A percentile compares a stretch with the other conserved stretches of the same genome.
phyloP scores from a whole-genome alignment of 2,888 invertebrate genomes.

The Drosophila koepferae region DNA sequence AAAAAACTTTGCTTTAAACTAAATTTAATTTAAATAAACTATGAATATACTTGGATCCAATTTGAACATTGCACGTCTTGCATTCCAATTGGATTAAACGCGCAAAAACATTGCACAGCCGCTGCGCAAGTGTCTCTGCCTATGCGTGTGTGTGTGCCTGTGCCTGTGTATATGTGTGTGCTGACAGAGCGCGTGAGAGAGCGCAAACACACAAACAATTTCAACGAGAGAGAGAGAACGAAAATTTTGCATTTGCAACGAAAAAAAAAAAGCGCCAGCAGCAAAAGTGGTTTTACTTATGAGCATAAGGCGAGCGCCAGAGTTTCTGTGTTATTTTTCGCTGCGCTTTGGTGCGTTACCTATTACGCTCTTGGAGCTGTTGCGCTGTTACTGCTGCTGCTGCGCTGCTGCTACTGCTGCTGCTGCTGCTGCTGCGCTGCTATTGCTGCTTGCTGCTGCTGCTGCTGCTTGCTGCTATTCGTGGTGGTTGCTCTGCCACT shows the following conservation, averaged over 20 bases:
- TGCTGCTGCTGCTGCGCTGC: slow-evolving; percentile 43
- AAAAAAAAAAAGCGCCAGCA: too few species aligned
- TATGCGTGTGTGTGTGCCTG: not conserved
- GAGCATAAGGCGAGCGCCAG: too few species aligned
- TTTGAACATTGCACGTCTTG: slow-evolving; percentile 62
- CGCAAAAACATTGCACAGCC: slow-evolving; percentile 53
- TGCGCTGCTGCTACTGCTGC: slow-evolving; percentile 17
- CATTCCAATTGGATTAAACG: slow-evolving; percentile 78
- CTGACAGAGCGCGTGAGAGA: slow-evolving; percentile 18
- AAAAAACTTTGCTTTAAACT: not conserved
- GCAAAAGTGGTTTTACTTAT: too few species aligned
- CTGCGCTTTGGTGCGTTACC: slow-evolving; percentile 66
- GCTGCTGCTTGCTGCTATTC: slow-evolving; percentile 42
- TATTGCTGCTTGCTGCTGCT: slow-evolving; percentile 43
- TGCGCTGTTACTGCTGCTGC: slow-evolving; percentile 48
- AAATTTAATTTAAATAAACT: not conserved
- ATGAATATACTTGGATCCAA: slow-evolving; percentile 5
- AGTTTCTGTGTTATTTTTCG: slow-evolving; percentile 11
- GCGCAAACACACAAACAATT: slow-evolving; percentile 1
- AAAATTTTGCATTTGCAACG: slow-evolving; percentile 73
- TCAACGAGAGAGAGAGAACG: too few species aligned
- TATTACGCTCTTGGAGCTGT: slow-evolving; percentile 56
- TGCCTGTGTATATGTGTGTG: slow-evolving; percentile 13
- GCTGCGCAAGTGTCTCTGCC: slow-evolving; percentile 66
- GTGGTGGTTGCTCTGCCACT: slow-evolving; percentile 57